phyloP scores from a whole-genome alignment of 2,113 vertebrate genomes.

The Laticauda laticaudata region DNA sequence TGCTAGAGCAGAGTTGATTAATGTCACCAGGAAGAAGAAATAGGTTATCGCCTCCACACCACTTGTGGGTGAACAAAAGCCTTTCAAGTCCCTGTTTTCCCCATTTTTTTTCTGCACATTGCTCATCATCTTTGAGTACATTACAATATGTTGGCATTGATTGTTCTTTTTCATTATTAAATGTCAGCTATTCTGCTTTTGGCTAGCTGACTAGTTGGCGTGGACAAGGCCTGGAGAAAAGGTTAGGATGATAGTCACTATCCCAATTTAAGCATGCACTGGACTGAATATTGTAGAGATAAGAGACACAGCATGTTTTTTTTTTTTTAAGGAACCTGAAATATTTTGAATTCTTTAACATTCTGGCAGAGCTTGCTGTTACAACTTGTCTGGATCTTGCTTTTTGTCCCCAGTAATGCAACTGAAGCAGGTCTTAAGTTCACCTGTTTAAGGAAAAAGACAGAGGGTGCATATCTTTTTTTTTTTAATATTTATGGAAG shows the following conservation, averaged over 20 bases:
- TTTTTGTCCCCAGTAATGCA: background rate
- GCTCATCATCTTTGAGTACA: background rate
- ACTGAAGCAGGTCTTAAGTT: background rate
- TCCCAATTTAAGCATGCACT: background rate
- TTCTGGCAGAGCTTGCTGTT: background rate
- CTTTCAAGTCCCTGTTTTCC: conserved; percentile 26
- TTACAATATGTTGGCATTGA: rapidly evolving
- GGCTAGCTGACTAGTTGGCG: background rate
- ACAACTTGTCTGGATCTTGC: background rate
- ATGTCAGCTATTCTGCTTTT: background rate
- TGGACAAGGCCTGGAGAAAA: no score
- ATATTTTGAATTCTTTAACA: background rate
- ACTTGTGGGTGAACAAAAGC: background rate
- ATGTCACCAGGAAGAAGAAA: conserved; percentile 28
- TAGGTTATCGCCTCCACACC: conserved; percentile 15
- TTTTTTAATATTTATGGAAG: background rate
- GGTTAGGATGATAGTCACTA: background rate
- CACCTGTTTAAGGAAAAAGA: background rate
- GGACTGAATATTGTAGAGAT: background rate
- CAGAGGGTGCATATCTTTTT: background rate
- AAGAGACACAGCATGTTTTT: no score
- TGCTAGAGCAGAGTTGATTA: rapidly evolving
- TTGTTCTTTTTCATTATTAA: background rate
- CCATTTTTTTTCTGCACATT: conserved; percentile 6
- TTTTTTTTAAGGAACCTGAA: background rate